A percentile compares a stretch with the other conserved stretches of the same genome.
Conservation (phyloP, 1,140 invertebrate species). For the Spodoptera litura region DNA sequence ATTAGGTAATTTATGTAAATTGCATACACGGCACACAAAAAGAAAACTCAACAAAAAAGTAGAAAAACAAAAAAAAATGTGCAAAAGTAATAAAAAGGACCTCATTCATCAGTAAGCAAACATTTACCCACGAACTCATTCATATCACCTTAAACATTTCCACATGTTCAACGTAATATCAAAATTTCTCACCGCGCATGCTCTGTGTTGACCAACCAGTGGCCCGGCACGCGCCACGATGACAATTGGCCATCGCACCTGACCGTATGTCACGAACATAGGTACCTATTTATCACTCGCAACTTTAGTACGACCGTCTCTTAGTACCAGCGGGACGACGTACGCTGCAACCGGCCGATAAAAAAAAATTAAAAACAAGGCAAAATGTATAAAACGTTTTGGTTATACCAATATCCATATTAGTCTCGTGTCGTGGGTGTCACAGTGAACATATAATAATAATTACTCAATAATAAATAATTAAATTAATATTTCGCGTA, state of each 20-base stretch:
- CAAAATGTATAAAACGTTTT: constrained; percentile 56
- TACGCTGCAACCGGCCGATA: constrained; percentile 17
- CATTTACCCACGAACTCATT: not conserved
- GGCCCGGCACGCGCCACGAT: not conserved
- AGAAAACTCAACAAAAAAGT: too few species aligned
- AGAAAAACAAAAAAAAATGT: too few species aligned
- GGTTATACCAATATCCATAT: not conserved
- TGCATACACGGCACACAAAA: too few species aligned
- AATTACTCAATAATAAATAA: constrained; percentile 8
- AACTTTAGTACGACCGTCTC: not conserved
- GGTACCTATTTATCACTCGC: constrained; percentile 36
- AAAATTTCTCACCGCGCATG: not conserved
- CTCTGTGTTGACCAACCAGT: too few species aligned
- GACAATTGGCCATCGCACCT: not conserved
- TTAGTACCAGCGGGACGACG: constrained; percentile 21
- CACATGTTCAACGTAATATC: not conserved
- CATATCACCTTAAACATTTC: constrained; percentile 1
- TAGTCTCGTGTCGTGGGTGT: constrained; percentile 48
- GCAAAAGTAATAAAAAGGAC: too few species aligned
- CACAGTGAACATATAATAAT: constrained; percentile 33
- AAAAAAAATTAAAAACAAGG: constrained; percentile 25
- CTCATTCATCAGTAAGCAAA: not conserved
- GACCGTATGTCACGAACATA: constrained; percentile 31
- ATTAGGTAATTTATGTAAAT: too few species aligned
- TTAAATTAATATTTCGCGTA: not conserved